A percentile compares a stretch with the other conserved stretches of the same genome.
These are phyloP conservation scores for Chaetops frenatus DNA, from an alignment of 2,113 vertebrate genomes.

Conservation along the genomic window DNA sequence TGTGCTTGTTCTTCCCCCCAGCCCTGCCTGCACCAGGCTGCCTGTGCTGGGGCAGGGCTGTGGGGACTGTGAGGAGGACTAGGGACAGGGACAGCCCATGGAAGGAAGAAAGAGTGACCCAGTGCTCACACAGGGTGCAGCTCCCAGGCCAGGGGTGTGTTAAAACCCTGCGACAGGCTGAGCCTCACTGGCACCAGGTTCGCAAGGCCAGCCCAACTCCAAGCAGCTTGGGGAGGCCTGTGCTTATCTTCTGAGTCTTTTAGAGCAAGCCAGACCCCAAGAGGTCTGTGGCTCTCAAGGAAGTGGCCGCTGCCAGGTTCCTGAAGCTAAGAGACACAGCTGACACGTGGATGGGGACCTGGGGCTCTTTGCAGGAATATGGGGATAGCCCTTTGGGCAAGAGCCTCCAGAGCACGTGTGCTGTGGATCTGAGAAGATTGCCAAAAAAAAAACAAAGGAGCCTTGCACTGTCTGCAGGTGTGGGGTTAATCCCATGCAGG, in stretches of 20 bases:
- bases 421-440: background rate
- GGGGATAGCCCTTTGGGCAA: background rate
- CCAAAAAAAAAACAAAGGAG: background rate
- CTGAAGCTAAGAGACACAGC: background rate
- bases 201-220: background rate
- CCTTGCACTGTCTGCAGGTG: background rate
- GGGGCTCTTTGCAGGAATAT: background rate
- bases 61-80: background rate
- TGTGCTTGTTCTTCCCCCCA: background rate
- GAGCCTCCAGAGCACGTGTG: background rate
- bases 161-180: background rate
- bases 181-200: background rate
- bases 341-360: background rate
- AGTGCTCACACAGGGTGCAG: background rate
- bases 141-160: background rate
- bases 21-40: background rate
- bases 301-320: background rate
- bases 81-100: too few relatives aligned
- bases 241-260: background rate
- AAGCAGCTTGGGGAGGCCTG: background rate
- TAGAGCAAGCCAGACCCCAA: background rate
- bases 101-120: background rate
- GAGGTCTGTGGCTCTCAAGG: background rate
- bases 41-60: accelerated
- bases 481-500: background rate